Evolutionary conservation across 1,140 invertebrate genomes (phyloP).

Genomic region (Rhyacophila brunnea): DNA sequence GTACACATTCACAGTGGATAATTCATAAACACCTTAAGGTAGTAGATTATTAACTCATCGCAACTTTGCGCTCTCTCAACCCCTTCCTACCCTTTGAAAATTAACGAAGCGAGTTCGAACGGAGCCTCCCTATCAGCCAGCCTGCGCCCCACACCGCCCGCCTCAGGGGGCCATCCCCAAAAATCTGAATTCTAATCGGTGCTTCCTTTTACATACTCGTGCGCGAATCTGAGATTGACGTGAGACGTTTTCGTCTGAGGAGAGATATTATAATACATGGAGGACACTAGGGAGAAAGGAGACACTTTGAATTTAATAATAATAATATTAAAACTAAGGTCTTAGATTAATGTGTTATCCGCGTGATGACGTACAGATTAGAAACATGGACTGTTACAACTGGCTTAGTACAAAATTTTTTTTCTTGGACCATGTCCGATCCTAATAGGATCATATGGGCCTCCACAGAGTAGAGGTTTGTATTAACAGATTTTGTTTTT

Average conservation of each 20-base stretch:
- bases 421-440: no score
- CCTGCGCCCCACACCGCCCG: background rate
- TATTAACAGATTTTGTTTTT: no score
- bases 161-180: slow-evolving; percentile 15
- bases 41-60: slow-evolving; percentile 34
- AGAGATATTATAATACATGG: no score
- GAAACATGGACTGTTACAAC: no score
- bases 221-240: slow-evolving; percentile 30
- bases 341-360: no score
- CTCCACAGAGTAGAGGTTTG: no score
- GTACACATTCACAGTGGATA: slow-evolving; percentile 20
- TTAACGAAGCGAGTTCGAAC: slow-evolving; percentile 31
- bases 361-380: no score
- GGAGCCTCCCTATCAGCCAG: background rate
- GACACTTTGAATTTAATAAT: no score
- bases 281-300: no score
- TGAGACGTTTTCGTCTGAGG: background rate
- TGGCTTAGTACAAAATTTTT: no score
- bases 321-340: no score
- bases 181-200: slow-evolving; percentile 35
- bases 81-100: slow-evolving; percentile 32
- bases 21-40: slow-evolving; percentile 32
- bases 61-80: slow-evolving; percentile 25
- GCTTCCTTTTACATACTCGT: slow-evolving; percentile 17
- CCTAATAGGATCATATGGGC: no score